phyloP scores from a whole-genome alignment of 2,797 vertebrate species.

The Antrozous pallidus region DNA sequence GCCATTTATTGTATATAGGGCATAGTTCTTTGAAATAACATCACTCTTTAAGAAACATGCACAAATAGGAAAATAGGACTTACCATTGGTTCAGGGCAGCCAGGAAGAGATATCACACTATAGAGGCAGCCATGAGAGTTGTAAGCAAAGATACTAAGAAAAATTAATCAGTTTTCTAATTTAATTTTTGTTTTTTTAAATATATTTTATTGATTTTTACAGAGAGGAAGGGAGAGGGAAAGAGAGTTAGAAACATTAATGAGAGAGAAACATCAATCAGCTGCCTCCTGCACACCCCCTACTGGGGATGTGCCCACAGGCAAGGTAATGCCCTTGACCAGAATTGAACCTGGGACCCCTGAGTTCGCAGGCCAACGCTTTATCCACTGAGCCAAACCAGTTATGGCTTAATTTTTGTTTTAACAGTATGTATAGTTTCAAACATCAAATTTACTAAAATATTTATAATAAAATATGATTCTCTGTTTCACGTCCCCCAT shows the following conservation, averaged over 20 bases:
- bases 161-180: background rate
- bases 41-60: background rate
- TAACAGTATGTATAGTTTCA: background rate
- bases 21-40: background rate
- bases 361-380: no score
- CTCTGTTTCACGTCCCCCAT: background rate
- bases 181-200: background rate
- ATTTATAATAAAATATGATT: background rate
- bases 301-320: no score
- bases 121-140: background rate
- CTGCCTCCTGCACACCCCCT: no score
- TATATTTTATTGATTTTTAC: no score
- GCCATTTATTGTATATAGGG: background rate
- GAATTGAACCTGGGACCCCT: no score
- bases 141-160: background rate
- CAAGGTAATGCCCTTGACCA: no score
- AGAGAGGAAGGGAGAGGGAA: no score
- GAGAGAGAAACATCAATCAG: no score
- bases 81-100: background rate
- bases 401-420: background rate
- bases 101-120: background rate
- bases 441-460: background rate
- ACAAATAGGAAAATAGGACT: background rate
- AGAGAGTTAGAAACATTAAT: no score
- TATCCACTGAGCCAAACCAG: no score